These are phyloP conservation scores for Nowickia ferox DNA, from an alignment of 2,888 invertebrate genomes.

Conservation along the genomic window DNA sequence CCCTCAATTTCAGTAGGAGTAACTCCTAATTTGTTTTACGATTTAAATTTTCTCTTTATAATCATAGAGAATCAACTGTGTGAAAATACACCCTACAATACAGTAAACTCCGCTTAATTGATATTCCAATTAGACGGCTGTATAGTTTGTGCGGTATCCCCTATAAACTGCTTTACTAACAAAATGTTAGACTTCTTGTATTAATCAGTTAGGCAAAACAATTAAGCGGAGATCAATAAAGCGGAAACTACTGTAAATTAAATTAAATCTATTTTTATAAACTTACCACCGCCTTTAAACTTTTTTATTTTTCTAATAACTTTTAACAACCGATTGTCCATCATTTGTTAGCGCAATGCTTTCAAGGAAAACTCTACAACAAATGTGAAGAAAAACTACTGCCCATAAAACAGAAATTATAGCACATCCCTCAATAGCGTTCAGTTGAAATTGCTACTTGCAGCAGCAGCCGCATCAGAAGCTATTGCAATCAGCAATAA, in stretches of 20 bases:
- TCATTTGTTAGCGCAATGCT: constrained; percentile 11
- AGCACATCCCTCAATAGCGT: constrained; percentile 46
- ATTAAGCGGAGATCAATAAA: background rate
- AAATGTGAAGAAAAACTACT: constrained; percentile 28
- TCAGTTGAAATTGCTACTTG: constrained; percentile 56
- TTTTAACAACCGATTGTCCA: constrained; percentile 20
- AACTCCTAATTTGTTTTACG: too few species aligned
- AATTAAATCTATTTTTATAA: constrained; percentile 23
- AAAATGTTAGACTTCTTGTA: too few species aligned
- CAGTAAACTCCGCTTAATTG: too few species aligned
- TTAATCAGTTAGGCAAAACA: background rate
- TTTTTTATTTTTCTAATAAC: constrained; percentile 5
- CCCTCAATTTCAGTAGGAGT: too few species aligned
- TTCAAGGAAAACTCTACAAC: background rate
- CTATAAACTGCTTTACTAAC: too few species aligned
- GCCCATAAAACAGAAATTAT: constrained; percentile 50
- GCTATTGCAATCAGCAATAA: constrained; percentile 36
- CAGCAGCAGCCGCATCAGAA: constrained; percentile 47
- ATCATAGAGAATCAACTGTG: too few species aligned
- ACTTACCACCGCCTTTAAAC: background rate
- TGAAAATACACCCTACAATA: too few species aligned
- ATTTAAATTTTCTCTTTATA: too few species aligned
- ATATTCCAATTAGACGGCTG: too few species aligned
- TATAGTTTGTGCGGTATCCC: too few species aligned
- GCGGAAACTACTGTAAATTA: constrained; percentile 20